These are phyloP conservation scores for Cremastinae sp. DNA, from an alignment of 2,888 invertebrate species.

Conservation along the genomic window DNA sequence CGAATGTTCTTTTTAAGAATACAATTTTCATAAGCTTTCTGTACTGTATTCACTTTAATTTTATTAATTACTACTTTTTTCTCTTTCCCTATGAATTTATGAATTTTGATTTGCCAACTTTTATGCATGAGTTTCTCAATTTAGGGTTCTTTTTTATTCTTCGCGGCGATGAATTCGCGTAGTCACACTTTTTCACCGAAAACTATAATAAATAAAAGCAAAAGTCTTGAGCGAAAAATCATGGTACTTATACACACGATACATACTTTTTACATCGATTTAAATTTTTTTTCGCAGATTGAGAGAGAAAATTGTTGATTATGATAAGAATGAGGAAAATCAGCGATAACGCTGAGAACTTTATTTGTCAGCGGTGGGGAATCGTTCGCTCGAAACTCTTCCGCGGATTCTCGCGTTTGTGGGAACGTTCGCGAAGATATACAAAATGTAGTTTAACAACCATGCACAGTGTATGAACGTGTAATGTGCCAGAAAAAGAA, in stretches of 20 bases:
- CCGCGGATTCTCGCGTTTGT: conserved; percentile 13
- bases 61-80: too few relatives aligned
- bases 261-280: background rate
- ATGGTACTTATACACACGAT: too few relatives aligned
- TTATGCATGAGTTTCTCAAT: too few relatives aligned
- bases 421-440: background rate
- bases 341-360: conserved; percentile 36
- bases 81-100: too few relatives aligned
- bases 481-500: conserved; percentile 9
- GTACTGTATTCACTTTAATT: too few relatives aligned
- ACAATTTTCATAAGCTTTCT: too few relatives aligned
- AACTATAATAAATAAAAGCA: too few relatives aligned
- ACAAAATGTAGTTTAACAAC: conserved; percentile 30
- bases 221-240: too few relatives aligned
- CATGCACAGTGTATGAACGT: conserved; percentile 10
- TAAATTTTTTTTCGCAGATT: background rate
- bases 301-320: background rate
- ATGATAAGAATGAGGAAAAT: conserved; percentile 24
- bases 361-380: conserved; percentile 42
- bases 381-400: conserved; percentile 3
- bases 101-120: too few relatives aligned
- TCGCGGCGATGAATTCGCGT: too few relatives aligned
- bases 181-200: too few relatives aligned
- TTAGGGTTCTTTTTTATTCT: too few relatives aligned
- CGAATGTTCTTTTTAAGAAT: background rate